A percentile compares a stretch with the other conserved stretches of the same genome.
phyloP scores from a whole-genome alignment of 2,888 invertebrate species.

The Drosophila anceps region DNA sequence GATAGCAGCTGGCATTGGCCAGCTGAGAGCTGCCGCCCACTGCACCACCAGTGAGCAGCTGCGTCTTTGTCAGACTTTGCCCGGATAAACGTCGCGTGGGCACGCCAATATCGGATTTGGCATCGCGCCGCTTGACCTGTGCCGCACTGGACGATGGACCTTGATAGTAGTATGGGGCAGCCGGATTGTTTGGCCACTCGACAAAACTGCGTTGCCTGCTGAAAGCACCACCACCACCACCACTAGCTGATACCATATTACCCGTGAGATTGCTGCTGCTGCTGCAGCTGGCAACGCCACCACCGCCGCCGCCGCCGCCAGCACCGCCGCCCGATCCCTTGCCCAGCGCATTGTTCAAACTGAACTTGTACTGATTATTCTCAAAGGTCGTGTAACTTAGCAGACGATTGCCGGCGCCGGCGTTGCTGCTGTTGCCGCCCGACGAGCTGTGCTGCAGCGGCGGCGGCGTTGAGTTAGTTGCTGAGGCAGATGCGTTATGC shows the following conservation, averaged over 20 bases:
- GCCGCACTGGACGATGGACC: conserved; percentile 71
- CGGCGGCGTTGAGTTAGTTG: conserved; percentile 51
- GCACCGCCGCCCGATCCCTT: conserved; percentile 52
- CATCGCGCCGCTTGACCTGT: conserved; percentile 82
- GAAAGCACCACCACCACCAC: conserved; percentile 63
- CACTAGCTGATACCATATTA: conserved; percentile 46
- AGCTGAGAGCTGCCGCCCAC: conserved; percentile 65
- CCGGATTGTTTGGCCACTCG: conserved; percentile 83
- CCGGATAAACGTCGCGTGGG: conserved; percentile 83
- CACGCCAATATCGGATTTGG: conserved; percentile 85
- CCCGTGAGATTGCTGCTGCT: conserved; percentile 77
- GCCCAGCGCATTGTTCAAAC: conserved; percentile 83
- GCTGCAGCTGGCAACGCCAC: conserved; percentile 54
- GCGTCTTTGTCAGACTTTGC: conserved; percentile 81
- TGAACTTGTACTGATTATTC: conserved; percentile 86
- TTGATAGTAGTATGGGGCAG: conserved; percentile 83
- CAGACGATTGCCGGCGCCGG: conserved; percentile 79
- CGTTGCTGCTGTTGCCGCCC: conserved; percentile 29
- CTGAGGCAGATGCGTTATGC: conserved; percentile 69
- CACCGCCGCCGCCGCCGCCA: conserved; percentile 49
- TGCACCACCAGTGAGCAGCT: conserved; percentile 77
- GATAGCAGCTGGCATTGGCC: conserved; percentile 77
- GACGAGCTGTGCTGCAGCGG: conserved; percentile 11
- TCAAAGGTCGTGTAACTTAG: conserved; percentile 85
- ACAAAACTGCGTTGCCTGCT: conserved; percentile 80